phyloP scores from a whole-genome alignment of 1,140 invertebrate genomes.

The Octopus sinensis region DNA sequence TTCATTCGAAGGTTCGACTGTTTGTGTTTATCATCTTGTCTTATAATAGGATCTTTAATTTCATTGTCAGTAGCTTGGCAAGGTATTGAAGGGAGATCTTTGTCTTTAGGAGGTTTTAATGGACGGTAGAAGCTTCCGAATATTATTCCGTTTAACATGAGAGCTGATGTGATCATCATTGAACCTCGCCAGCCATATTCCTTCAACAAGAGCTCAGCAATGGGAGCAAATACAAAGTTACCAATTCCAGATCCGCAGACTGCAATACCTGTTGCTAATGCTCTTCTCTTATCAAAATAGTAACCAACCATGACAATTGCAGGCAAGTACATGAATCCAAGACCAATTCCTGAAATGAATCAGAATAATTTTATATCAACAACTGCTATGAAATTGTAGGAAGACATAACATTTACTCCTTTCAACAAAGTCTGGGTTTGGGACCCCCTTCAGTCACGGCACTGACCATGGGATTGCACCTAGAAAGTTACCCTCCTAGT shows the following conservation, averaged over 20 bases:
- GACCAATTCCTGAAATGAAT: constrained; percentile 63
- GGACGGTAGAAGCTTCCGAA: constrained; percentile 95
- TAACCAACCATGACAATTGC: constrained; percentile 96
- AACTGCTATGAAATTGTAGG: too few species aligned
- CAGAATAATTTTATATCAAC: too few species aligned
- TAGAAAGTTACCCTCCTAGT: too few species aligned
- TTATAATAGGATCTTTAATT: not conserved
- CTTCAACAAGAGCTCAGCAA: constrained; percentile 67
- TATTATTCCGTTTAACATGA: constrained; percentile 88
- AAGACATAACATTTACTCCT: too few species aligned
- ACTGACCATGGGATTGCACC: too few species aligned
- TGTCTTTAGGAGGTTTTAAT: constrained; percentile 52
- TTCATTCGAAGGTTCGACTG: not conserved
- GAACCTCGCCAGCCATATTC: constrained; percentile 71
- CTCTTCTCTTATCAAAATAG: constrained; percentile 96
- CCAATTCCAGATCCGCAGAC: constrained; percentile 92
- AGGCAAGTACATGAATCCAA: constrained; percentile 95
- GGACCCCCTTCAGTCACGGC: too few species aligned
- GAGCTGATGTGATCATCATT: constrained; percentile 67
- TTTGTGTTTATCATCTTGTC: not conserved
- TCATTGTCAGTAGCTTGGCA: not conserved
- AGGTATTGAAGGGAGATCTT: not conserved
- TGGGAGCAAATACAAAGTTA: constrained; percentile 72
- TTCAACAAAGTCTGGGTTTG: too few species aligned
- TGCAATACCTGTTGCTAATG: constrained; percentile 95